These are phyloP conservation scores for Cryptoleucopteryx plumbea DNA, from an alignment of 2,113 vertebrate species.

Conservation along the genomic window DNA sequence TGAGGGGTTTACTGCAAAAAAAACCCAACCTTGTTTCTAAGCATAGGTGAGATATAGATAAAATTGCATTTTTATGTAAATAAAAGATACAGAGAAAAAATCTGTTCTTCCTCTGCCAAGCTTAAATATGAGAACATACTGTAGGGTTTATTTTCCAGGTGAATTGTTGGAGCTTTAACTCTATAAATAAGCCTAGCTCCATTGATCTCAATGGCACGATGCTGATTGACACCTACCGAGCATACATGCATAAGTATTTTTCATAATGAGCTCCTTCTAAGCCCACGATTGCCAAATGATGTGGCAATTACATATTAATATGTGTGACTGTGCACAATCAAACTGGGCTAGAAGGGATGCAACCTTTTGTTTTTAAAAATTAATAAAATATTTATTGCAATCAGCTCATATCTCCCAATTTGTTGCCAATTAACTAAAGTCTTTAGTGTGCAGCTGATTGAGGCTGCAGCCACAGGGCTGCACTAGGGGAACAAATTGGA, in stretches of 20 bases:
- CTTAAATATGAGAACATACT: background rate
- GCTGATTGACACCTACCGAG: constrained; percentile 46
- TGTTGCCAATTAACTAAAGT: constrained; percentile 55
- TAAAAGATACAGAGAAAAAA: background rate
- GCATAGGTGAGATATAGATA: background rate
- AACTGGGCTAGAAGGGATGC: constrained; percentile 7
- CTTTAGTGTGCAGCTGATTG: constrained; percentile 30
- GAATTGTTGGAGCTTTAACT: background rate
- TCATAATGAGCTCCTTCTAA: constrained; percentile 47
- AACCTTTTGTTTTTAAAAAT: constrained; percentile 52
- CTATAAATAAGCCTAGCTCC: background rate
- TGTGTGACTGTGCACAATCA: constrained; percentile 32
- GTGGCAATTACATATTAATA: constrained; percentile 49
- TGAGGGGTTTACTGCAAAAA: background rate
- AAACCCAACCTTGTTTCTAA: background rate
- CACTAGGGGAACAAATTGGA: background rate
- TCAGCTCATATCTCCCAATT: constrained; percentile 43
- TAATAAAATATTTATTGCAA: constrained; percentile 61
- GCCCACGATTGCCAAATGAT: constrained; percentile 23
- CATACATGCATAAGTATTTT: background rate
- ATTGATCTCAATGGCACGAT: background rate
- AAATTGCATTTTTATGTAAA: background rate
- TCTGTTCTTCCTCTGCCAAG: background rate
- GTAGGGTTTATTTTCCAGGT: constrained; percentile 11
- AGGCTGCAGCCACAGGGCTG: background rate